Percentiles rank a stretch among this genome's conserved stretches.
Evolutionary conservation across 2,113 vertebrate genomes (phyloP).

Genomic region (Ictalurus furcatus): DNA sequence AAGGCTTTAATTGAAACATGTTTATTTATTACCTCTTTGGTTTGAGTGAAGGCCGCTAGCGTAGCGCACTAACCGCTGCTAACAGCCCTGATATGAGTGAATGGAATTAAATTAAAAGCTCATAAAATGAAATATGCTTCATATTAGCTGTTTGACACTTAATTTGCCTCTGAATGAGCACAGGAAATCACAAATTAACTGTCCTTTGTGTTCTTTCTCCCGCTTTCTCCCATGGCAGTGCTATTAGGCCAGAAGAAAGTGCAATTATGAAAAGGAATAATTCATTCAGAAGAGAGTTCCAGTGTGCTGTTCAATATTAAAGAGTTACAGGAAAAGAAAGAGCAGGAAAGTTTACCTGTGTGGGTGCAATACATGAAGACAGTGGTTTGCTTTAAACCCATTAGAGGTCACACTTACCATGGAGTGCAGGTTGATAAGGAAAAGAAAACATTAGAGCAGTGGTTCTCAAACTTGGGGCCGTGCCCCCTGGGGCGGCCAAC

Average conservation of each 20-base stretch:
- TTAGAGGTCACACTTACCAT: neutral
- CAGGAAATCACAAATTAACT: slow-evolving; percentile 99
- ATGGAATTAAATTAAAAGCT: slow-evolving; percentile 99
- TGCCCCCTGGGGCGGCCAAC: too few relatives aligned
- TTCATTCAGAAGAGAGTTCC: slow-evolving; percentile 72
- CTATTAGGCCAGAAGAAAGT: slow-evolving; percentile 91
- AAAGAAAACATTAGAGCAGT: neutral
- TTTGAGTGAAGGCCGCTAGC: slow-evolving; percentile 73
- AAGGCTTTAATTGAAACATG: slow-evolving; percentile 92
- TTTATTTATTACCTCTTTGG: slow-evolving; percentile 90
- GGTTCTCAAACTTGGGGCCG: too few relatives aligned
- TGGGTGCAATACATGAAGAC: slow-evolving; percentile 5
- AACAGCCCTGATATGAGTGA: slow-evolving; percentile 81
- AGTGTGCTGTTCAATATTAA: slow-evolving; percentile 73
- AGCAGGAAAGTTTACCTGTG: slow-evolving; percentile 24
- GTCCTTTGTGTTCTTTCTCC: slow-evolving; percentile 89
- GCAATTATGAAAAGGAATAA: slow-evolving; percentile 95
- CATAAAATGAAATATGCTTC: slow-evolving; percentile 99
- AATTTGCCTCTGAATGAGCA: slow-evolving; percentile 99
- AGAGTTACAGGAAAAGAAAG: slow-evolving; percentile 52
- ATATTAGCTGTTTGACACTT: slow-evolving; percentile 99
- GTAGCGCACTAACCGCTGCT: slow-evolving; percentile 70
- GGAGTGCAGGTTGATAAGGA: neutral
- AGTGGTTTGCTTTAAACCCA: neutral
- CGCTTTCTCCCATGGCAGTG: slow-evolving; percentile 67